Evolutionary conservation across 1,140 invertebrate genomes (phyloP).

Genomic region (Eumeta japonica): DNA sequence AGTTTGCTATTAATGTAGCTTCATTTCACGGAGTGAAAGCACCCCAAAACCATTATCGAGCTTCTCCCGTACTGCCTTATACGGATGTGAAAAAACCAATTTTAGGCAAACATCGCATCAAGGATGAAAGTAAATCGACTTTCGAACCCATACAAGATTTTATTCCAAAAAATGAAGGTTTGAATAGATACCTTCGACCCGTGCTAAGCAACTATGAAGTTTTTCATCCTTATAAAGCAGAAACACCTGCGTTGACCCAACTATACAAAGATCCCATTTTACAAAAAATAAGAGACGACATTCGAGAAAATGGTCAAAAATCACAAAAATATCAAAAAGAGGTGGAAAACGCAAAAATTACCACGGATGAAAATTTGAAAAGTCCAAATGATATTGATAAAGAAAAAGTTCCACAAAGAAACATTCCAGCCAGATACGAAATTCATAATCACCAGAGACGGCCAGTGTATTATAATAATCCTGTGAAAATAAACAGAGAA

Average conservation of each 20-base stretch:
- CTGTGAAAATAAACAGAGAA: slow-evolving; percentile 21
- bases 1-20: slow-evolving; percentile 38
- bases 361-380: slow-evolving; percentile 35
- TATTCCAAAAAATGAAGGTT: slow-evolving; percentile 18
- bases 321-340: slow-evolving; percentile 42
- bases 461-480: slow-evolving; percentile 37
- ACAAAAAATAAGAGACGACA: slow-evolving; percentile 41
- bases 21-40: slow-evolving; percentile 29
- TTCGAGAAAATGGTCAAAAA: slow-evolving; percentile 33
- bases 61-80: slow-evolving; percentile 29
- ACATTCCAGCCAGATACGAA: slow-evolving; percentile 38
- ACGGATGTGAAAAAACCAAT: slow-evolving; percentile 25
- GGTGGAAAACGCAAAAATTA: slow-evolving; percentile 27
- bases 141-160: slow-evolving; percentile 28
- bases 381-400: slow-evolving; percentile 29
- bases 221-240: slow-evolving; percentile 45
- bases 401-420: slow-evolving; percentile 36
- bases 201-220: slow-evolving; percentile 33
- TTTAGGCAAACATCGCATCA: slow-evolving; percentile 32
- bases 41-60: slow-evolving; percentile 32
- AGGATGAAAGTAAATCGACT: slow-evolving; percentile 19
- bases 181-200: slow-evolving; percentile 19
- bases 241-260: slow-evolving; percentile 34
- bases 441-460: slow-evolving; percentile 35
- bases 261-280: slow-evolving; percentile 45